phyloP scores from a whole-genome alignment of 2,888 invertebrate genomes.

The Euplagia quadripunctaria region DNA sequence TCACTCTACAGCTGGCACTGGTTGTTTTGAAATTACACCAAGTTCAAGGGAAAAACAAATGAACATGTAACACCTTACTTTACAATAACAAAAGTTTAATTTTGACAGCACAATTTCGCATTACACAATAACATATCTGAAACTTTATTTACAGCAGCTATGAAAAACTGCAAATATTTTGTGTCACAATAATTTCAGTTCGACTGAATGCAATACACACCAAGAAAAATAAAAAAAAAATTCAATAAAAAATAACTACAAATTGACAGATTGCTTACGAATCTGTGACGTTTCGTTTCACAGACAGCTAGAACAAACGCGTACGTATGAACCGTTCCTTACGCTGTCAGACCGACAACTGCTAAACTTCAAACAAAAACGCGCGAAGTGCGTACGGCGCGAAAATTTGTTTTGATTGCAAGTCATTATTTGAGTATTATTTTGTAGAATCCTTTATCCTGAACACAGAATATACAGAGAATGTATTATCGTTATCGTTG shows the following conservation, averaged over 20 bases:
- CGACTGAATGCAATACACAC: constrained; percentile 22
- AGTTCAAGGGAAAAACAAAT: constrained; percentile 69
- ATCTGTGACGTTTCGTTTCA: constrained; percentile 75
- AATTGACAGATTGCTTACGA: constrained; percentile 58
- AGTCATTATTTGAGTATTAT: constrained; percentile 19
- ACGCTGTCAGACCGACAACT: constrained; percentile 77
- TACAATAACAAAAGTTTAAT: constrained; percentile 71
- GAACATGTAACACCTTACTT: constrained; percentile 59
- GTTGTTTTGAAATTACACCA: constrained; percentile 62
- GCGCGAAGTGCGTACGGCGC: constrained; percentile 66
- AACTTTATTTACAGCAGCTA: constrained; percentile 28
- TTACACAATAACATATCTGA: constrained; percentile 68
- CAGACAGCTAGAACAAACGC: constrained; percentile 51
- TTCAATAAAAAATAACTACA: constrained; percentile 30
- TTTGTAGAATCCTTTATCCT: constrained; percentile 1
- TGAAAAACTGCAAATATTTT: constrained; percentile 16
- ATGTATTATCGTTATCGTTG: constrained; percentile 11
- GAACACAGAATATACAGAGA: constrained; percentile 21
- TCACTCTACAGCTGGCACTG: constrained; percentile 67
- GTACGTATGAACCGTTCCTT: constrained; percentile 61
- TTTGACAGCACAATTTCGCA: constrained; percentile 66
- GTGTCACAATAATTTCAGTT: constrained; percentile 21
- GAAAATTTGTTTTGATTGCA: constrained; percentile 54
- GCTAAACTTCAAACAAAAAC: constrained; percentile 64
- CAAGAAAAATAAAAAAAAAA: constrained; percentile 22